Evolutionary conservation across 2,888 invertebrate genomes (phyloP).

Genomic region (Yponomeuta cagnagella): DNA sequence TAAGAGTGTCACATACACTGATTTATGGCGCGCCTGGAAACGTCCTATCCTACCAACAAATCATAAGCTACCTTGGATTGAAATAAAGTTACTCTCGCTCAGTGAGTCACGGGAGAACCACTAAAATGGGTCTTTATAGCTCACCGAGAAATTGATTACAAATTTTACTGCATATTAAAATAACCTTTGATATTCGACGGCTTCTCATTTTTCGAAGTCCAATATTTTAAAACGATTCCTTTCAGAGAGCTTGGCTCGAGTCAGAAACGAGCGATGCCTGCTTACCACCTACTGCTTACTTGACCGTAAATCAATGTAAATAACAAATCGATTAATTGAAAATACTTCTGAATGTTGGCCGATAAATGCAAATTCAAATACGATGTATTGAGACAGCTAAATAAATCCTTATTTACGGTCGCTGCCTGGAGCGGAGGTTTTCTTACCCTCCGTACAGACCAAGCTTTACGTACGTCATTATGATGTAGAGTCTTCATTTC

Average conservation of each 20-base stretch:
- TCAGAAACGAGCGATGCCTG: constrained; percentile 26
- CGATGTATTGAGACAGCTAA: constrained; percentile 15
- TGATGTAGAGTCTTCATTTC: too few relatives aligned
- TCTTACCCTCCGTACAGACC: background rate
- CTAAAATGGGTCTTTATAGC: constrained; percentile 58
- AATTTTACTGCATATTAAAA: constrained; percentile 72
- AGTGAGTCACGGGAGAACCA: constrained; percentile 53
- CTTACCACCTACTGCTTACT: constrained; percentile 49
- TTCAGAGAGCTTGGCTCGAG: background rate
- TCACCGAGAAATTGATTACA: constrained; percentile 65
- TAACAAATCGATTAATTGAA: constrained; percentile 58
- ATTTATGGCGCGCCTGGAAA: constrained; percentile 62
- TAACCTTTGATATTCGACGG: constrained; percentile 64
- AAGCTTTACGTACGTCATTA: too few relatives aligned
- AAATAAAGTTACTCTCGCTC: constrained; percentile 33
- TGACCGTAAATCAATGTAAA: constrained; percentile 54
- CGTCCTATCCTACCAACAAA: constrained; percentile 57
- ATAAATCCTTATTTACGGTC: constrained; percentile 14
- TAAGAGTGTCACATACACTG: constrained; percentile 53
- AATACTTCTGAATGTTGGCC: constrained; percentile 22
- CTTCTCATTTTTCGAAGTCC: constrained; percentile 44
- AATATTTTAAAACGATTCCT: constrained; percentile 10
- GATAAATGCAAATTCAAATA: constrained; percentile 17
- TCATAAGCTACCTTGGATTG: constrained; percentile 43
- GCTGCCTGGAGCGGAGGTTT: background rate